Evolutionary conservation across 2,113 vertebrate species (phyloP).

Genomic region (Strix aluco): DNA sequence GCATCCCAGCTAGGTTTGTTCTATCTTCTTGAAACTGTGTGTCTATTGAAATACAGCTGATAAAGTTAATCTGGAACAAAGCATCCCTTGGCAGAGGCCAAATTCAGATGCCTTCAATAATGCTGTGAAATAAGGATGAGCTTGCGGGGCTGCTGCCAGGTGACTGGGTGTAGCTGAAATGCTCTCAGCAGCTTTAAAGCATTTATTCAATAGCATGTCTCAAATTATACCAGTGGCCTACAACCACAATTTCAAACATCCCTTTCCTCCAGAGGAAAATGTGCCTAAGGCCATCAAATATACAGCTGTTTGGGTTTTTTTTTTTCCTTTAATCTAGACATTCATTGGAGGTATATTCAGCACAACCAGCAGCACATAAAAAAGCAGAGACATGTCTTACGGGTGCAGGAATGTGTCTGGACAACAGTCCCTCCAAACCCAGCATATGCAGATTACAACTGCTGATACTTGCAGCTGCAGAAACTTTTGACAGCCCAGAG

Average conservation of each 20-base stretch:
- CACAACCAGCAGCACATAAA: not conserved
- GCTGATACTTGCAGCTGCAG: slow-evolving; percentile 23
- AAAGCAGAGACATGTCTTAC: not conserved
- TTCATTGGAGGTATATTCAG: not conserved
- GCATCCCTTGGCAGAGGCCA: not conserved
- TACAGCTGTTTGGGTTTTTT: not conserved
- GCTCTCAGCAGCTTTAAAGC: not conserved
- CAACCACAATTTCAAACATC: not conserved
- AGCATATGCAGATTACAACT: not conserved
- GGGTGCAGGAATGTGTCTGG: not conserved
- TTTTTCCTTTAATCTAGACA: not conserved
- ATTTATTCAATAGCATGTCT: not conserved
- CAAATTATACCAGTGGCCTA: not conserved
- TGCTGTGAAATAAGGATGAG: not conserved
- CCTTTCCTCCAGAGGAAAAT: not conserved
- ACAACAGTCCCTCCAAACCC: not conserved
- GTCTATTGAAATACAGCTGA: not conserved
- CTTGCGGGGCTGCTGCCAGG: not conserved
- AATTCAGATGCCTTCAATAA: not conserved
- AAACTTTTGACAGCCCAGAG: not conserved
- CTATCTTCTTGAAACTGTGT: not conserved
- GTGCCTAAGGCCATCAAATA: not conserved
- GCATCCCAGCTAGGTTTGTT: not conserved
- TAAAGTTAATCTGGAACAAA: not conserved
- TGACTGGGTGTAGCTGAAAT: not conserved